Base-by-base conservation (phyloP, 2,113 vertebrate species). In the Brevimyrus niger region DNA sequence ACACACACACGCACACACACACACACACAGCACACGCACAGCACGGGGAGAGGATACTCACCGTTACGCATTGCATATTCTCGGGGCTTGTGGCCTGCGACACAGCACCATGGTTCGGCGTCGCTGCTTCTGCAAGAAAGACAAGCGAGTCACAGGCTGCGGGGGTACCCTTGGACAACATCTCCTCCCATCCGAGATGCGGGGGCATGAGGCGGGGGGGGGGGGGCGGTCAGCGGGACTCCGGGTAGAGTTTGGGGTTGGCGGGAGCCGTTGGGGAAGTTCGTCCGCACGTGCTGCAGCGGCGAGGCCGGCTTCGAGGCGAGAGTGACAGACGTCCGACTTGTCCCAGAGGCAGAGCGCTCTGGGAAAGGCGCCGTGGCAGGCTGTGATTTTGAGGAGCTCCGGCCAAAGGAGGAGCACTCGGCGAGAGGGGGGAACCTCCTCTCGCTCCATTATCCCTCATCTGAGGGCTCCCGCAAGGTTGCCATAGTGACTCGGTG, bases 11-110 rank as follows among this genome's bases (percentile, higher is more conserved):
- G n/a, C n/a, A n/a, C n/a, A n/a, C n/a, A n/a, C n/a, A 7, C 46
- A 46, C 46, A 46, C 46, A 1, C 47, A 48, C 47, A 48, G 47
- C 73, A 80, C 35, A 80, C 21, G 2, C 27, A 47, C 17, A 27
- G 46, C 15, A 10, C 2, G 23, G n/a, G 9, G 11, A 35, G n/a
- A n/a, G 90, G n/a, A 0, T 86, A 95, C 96, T 96, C 92, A 96
- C 96, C 94, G 95, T 95, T 95, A 95, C 93, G 94, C 95, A 96
- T 94, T 96, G 95, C 96, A 96, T 95, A 87, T 95, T 94, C 90
- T 91, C 96, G 35, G 94, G 47, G 53, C 93, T 95, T 93, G 90
- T 92, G 91, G 90, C 91, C 91, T 96, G 94, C 84, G 93, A 92
- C 11, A 51, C 92, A 91, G 92, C 92, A 93, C 92, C 93, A 92